phyloP scores from a whole-genome alignment of 1,140 invertebrate species.

The Drosophila arawakana region DNA sequence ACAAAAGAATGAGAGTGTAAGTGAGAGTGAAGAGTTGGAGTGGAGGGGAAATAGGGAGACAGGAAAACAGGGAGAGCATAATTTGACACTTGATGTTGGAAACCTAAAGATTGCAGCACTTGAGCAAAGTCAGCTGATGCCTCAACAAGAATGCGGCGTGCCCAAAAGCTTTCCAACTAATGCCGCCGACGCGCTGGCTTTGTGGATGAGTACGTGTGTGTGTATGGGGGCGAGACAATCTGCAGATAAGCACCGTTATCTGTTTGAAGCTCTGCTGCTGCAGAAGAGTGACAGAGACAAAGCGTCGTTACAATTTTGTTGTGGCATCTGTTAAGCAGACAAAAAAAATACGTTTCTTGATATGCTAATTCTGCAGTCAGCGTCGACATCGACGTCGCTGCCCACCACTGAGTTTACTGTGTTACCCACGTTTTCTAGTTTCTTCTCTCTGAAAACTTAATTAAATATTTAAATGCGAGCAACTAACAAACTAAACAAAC shows the following conservation, averaged over 20 bases:
- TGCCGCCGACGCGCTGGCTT: background rate
- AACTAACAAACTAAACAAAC: constrained; percentile 35
- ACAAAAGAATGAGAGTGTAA: background rate
- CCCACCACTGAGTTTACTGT: background rate
- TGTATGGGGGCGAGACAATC: background rate
- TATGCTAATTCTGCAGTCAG: constrained; percentile 34
- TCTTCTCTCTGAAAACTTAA: constrained; percentile 39
- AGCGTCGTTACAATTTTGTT: constrained; percentile 19
- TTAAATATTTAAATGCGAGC: constrained; percentile 58
- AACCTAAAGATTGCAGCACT: constrained; percentile 49
- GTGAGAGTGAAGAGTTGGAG: constrained; percentile 1
- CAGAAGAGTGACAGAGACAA: background rate
- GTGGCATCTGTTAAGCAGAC: constrained; percentile 26
- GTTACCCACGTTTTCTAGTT: constrained; percentile 21
- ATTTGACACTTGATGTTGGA: constrained; percentile 51
- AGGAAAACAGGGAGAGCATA: constrained; percentile 12
- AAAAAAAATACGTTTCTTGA: constrained; percentile 17
- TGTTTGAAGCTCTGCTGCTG: background rate
- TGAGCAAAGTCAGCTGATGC: constrained; percentile 19
- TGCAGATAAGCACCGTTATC: constrained; percentile 28
- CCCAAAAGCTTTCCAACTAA: constrained; percentile 13
- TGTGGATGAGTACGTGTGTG: background rate
- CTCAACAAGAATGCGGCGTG: constrained; percentile 33
- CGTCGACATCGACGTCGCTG: background rate
- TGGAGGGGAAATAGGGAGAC: background rate